Base-by-base conservation (phyloP, 2,797 vertebrate genomes). In the Bufotes viridis region DNA sequence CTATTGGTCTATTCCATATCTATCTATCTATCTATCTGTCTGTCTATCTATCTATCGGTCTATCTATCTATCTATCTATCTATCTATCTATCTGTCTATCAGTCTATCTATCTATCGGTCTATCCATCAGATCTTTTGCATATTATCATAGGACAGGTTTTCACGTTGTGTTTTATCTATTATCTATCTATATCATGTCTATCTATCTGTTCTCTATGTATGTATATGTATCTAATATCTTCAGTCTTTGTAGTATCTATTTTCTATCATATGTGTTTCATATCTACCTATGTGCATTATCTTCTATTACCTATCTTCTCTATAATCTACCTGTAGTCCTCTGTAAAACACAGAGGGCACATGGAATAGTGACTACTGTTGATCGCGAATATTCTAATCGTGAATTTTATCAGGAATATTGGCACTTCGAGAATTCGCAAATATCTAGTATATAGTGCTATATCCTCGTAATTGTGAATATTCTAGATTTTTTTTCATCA, bases 181-280 rank as follows among this genome's bases (percentile, higher is more conserved):
- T 57, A 78, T 78, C n/a, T 78, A 57, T 78, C 55, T n/a, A 42
- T 10, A 7, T 17, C 17, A 17, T 18, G 34, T 18, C 17, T 42
- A 20, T 75, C 20, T 53, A 53, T n/a, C 74, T 76, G 17, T 42
- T 57, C 57, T 78, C n/a, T 78, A 57, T 78, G 24, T 78, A 57
- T 78, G 24, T 17, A 17, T 18, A 17, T 18, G 17, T 42, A 20
- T 75, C 20, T 53, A 53, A 42, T 42, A 42, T 34, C 1, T 34
- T 1, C 34, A 34, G 3, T n/a, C 72, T 75, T 7, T 55, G 20
- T 26, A 57, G 5, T 20, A 13, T 55, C 22, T 57, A n/a, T 78
- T 78, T 51, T 51, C 18, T 69, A 69, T 69, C 12, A 3, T 3
- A 65, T 65, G 12, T 49, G 3, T 74, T 1, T 74, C 17, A 22